Evolutionary conservation across 2,113 vertebrate species (phyloP).

Genomic region (Monarcha castaneiventris): DNA sequence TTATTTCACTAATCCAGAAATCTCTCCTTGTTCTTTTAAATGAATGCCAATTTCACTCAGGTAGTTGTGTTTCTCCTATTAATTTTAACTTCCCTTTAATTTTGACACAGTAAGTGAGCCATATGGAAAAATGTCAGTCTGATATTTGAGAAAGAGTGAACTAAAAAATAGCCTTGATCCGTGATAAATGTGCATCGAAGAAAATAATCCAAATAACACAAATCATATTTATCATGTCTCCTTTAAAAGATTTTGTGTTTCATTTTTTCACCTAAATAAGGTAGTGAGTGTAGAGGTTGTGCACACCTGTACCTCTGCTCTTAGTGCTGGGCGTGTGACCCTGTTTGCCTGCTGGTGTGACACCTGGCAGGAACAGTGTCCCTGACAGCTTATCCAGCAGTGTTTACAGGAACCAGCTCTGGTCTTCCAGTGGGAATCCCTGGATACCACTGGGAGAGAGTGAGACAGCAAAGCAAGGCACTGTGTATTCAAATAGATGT

Average conservation of each 20-base stretch:
- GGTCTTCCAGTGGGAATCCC: constrained; percentile 21
- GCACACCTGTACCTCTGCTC: background rate
- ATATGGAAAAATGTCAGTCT: background rate
- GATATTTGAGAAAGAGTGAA: background rate
- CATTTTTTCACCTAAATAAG: background rate
- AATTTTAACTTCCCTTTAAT: background rate
- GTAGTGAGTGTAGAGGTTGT: background rate
- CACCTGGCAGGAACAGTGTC: background rate
- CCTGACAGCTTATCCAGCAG: background rate
- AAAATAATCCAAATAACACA: background rate
- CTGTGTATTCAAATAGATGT: constrained; percentile 57
- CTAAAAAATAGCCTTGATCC: background rate
- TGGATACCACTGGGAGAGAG: background rate
- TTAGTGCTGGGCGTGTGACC: fast-evolving
- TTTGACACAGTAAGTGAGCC: background rate
- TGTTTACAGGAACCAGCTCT: background rate
- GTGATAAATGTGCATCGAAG: background rate
- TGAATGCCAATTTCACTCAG: background rate
- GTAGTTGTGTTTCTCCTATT: background rate
- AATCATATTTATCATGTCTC: background rate
- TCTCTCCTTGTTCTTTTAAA: background rate
- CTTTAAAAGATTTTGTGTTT: background rate
- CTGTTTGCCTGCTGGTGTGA: background rate
- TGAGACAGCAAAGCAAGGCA: constrained; percentile 47
- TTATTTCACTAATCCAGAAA: background rate